These are phyloP conservation scores for Tipula vernalis DNA, from an alignment of 2,888 invertebrate species.

Conservation along the genomic window DNA sequence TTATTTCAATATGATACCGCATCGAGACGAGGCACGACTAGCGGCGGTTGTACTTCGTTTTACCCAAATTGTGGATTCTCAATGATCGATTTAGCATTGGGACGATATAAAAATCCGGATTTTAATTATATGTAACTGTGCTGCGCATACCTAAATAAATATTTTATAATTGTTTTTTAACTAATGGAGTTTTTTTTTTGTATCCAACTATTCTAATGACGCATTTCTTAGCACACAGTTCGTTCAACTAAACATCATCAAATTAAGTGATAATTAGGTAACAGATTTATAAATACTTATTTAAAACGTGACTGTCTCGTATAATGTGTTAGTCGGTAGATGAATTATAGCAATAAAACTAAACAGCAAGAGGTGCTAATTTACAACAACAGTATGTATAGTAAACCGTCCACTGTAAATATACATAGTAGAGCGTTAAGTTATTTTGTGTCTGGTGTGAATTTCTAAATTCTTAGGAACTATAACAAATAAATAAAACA, in stretches of 20 bases:
- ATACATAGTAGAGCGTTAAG: no score
- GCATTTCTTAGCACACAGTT: neutral
- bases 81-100: conserved; percentile 55
- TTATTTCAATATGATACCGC: conserved; percentile 55
- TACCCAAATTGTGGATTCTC: conserved; percentile 56
- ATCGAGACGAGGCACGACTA: conserved; percentile 38
- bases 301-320: neutral
- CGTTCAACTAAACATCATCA: neutral
- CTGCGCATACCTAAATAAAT: neutral
- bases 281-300: neutral
- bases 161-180: neutral
- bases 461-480: neutral
- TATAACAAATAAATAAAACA: no score
- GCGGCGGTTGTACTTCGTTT: conserved; percentile 40
- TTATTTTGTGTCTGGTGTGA: neutral
- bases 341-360: neutral
- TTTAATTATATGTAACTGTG: conserved; percentile 11
- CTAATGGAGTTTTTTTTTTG: no score
- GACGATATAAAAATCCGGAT: conserved; percentile 30
- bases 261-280: neutral
- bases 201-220: neutral
- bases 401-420: neutral
- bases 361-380: neutral
- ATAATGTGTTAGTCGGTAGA: no score
- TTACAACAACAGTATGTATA: neutral